These are phyloP conservation scores for Protobothrops mucrosquamatus DNA, from an alignment of 2,113 vertebrate genomes.

Conservation along the genomic window DNA sequence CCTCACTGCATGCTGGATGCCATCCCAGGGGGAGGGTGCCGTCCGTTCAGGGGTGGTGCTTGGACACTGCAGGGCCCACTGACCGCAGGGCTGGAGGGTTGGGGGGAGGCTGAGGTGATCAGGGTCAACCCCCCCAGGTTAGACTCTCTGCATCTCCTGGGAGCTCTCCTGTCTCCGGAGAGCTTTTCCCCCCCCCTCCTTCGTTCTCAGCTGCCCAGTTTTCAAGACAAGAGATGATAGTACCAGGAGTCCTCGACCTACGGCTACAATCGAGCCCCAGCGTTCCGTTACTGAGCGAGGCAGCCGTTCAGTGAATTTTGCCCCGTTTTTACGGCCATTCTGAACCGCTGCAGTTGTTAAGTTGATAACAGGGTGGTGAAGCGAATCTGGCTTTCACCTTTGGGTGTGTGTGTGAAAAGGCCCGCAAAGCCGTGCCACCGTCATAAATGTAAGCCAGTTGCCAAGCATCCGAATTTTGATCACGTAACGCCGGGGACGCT, in stretches of 20 bases:
- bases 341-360: too few relatives aligned
- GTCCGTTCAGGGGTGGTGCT: background rate
- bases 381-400: background rate
- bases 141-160: too few relatives aligned
- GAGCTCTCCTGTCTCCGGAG: too few relatives aligned
- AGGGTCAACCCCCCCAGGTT: background rate
- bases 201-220: rapidly evolving
- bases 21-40: background rate
- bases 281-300: background rate
- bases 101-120: background rate
- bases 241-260: background rate
- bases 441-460: background rate
- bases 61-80: conserved; percentile 54
- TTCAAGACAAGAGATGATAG: background rate
- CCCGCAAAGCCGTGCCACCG: background rate
- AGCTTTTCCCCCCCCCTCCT: rapidly evolving
- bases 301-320: background rate
- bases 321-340: background rate
- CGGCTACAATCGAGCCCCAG: background rate
- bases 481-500: background rate
- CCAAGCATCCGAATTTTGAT: background rate
- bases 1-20: conserved; percentile 54
- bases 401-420: background rate
- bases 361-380: background rate
- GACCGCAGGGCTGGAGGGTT: background rate